A percentile compares a stretch with the other conserved stretches of the same genome.
phyloP scores from a whole-genome alignment of 2,113 vertebrate species.

The Bufo gargarizans region DNA sequence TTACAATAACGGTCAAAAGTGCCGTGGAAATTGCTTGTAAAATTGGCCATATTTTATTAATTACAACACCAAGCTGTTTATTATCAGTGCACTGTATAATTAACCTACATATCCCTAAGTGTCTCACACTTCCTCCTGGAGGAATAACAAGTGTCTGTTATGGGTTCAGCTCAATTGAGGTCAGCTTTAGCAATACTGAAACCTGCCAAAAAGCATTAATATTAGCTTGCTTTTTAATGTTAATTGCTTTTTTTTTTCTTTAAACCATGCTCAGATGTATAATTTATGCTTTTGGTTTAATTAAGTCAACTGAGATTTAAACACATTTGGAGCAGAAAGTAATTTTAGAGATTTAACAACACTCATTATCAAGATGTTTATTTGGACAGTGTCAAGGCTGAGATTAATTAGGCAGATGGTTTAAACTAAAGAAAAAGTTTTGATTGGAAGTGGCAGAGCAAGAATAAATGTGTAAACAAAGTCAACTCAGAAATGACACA shows the following conservation, averaged over 20 bases:
- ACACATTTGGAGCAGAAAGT: conserved; percentile 30
- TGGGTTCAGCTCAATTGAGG: conserved; percentile 68
- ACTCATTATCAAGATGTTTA: conserved; percentile 47
- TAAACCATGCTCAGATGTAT: neutral
- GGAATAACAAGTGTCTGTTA: conserved; percentile 76
- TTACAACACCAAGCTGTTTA: conserved; percentile 76
- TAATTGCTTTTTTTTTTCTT: conserved; percentile 35
- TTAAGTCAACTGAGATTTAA: conserved; percentile 47
- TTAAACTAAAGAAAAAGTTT: conserved; percentile 47
- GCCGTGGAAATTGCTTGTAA: conserved; percentile 73
- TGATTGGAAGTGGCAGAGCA: conserved; percentile 51
- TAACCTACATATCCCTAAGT: conserved; percentile 66
- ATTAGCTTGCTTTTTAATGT: conserved; percentile 60
- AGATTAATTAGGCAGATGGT: conserved; percentile 55
- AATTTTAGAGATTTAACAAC: conserved; percentile 33
- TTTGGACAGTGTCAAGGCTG: conserved; percentile 44
- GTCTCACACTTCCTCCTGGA: conserved; percentile 76
- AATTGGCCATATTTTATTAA: conserved; percentile 74
- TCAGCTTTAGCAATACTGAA: conserved; percentile 68
- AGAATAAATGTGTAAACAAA: conserved; percentile 35
- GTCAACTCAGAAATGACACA: conserved; percentile 13
- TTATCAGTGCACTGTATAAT: conserved; percentile 78
- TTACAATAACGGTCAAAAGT: conserved; percentile 54
- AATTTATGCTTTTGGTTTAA: conserved; percentile 27
- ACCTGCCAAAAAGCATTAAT: conserved; percentile 64